A percentile compares a stretch with the other conserved stretches of the same genome.
Conservation (phyloP, 2,888 invertebrate species). For the Nomada hirtipes region DNA sequence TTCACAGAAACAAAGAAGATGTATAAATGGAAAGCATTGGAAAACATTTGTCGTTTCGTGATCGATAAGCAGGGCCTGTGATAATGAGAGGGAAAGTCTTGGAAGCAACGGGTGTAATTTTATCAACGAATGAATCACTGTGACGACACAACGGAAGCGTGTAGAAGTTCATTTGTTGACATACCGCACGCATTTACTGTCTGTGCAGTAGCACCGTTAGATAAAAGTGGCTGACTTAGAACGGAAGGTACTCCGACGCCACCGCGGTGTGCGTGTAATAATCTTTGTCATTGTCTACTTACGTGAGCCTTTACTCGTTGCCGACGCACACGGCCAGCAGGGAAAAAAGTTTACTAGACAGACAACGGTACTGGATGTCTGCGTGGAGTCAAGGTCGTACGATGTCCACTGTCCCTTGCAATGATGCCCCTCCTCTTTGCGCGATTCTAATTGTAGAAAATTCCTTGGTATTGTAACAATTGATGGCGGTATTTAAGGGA, state of each 20-base stretch:
- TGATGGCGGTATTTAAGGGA: no score
- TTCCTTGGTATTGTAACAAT: background rate
- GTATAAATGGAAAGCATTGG: background rate
- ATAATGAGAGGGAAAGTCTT: conserved; percentile 40
- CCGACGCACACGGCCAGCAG: conserved; percentile 34
- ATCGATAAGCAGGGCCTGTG: conserved; percentile 8
- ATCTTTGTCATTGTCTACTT: conserved; percentile 44
- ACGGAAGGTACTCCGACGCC: conserved; percentile 28
- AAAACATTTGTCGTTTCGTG: background rate
- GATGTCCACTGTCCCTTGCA: conserved; percentile 45
- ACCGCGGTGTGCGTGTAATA: conserved; percentile 18
- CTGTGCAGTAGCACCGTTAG: conserved; percentile 35
- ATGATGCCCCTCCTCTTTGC: background rate
- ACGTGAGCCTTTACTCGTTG: conserved; percentile 13
- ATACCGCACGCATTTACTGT: conserved; percentile 24
- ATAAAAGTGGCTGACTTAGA: conserved; percentile 35
- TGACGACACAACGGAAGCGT: background rate
- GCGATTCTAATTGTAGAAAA: background rate
- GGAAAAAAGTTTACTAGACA: conserved; percentile 50
- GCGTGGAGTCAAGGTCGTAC: conserved; percentile 64
- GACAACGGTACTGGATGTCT: conserved; percentile 58
- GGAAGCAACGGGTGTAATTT: conserved; percentile 7
- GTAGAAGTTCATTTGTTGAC: conserved; percentile 39
- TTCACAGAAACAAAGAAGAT: background rate
- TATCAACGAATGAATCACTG: conserved; percentile 31